Conservation (phyloP, 2,113 vertebrate genomes). For the Trichechus manatus region DNA sequence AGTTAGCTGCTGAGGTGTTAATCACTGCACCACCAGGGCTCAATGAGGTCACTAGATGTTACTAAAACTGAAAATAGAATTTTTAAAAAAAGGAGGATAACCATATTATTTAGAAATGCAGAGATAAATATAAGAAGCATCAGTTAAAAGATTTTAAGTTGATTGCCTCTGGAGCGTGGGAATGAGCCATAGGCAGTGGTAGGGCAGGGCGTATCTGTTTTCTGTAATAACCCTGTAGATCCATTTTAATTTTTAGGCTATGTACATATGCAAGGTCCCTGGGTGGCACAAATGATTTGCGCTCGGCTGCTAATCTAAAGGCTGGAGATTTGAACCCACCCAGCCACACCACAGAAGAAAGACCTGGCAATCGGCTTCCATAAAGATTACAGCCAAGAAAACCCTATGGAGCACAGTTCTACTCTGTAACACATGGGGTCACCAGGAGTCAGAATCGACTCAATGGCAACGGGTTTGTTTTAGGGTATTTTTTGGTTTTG, state of each 20-base stretch:
- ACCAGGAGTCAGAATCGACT: background rate
- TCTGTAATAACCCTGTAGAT: background rate
- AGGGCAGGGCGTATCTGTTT: too few species aligned
- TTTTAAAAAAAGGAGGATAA: too few species aligned
- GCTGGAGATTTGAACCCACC: background rate
- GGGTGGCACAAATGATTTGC: background rate
- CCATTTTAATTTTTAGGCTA: background rate
- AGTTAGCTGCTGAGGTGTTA: too few species aligned
- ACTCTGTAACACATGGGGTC: background rate
- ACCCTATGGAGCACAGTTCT: background rate
- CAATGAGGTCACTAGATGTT: background rate
- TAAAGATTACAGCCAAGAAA: background rate
- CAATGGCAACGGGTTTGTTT: background rate
- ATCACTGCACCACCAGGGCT: too few species aligned
- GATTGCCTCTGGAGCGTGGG: too few species aligned
- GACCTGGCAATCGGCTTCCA: background rate
- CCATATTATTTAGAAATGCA: background rate
- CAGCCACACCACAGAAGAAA: background rate
- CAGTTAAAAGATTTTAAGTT: accelerated
- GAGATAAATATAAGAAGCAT: too few species aligned
- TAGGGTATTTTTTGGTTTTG: too few species aligned
- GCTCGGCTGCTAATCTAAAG: background rate
- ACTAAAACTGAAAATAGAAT: background rate
- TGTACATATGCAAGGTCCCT: background rate
- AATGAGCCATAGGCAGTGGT: accelerated